Base-by-base conservation (phyloP, 2,113 vertebrate genomes). In the Thalassoma bifasciatum region DNA sequence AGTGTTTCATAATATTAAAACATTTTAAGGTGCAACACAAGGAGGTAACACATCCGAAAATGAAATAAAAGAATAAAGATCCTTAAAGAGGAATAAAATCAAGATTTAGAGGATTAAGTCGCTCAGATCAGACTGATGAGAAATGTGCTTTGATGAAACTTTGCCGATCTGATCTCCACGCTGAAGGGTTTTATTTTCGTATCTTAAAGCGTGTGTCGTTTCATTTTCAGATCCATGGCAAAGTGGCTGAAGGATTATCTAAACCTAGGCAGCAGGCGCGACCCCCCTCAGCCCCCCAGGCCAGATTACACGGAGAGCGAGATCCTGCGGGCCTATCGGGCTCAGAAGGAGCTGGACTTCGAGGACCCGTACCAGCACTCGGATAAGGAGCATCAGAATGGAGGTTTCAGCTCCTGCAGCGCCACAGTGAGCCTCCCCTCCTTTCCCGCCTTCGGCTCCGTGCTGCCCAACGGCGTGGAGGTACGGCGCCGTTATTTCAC, bases 161-260 rank as follows among this genome's bases (percentile, higher is more conserved):
- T n/a, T n/a, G n/a, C n/a, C n/a, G n/a, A n/a, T n/a, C n/a, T n/a
- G n/a, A n/a, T n/a, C n/a, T n/a, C n/a, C n/a, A 30, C 30, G 30
- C 3, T 30, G 30, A 30, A 30, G 30, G 14, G 17, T 46, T 46
- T 1, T 44, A 44, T 44, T 44, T 1, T 16, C 6, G 17, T 8
- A 5, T 47, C 14, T 17, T 1, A 19, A 47, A 53, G 14, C n/a
- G 8, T 51, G 8, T 66, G 8, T 36, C n/a, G 11, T 54, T 61
- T 63, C 19, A 8, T 73, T 46, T 5, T 14, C 69, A 92, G 92
- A 92, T 91, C 91, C 91, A 98, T 98, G 96, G 96, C 96, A 94
- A 96, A 95, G 94, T 97, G 96, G 96, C 86, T 98, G 42, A 95
- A 95, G 83, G 95, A 97, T 86, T 96, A 97, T 84, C 90, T 98